These are phyloP conservation scores for Seira sanloemensis DNA, from an alignment of 2,888 invertebrate species.

Conservation along the genomic window DNA sequence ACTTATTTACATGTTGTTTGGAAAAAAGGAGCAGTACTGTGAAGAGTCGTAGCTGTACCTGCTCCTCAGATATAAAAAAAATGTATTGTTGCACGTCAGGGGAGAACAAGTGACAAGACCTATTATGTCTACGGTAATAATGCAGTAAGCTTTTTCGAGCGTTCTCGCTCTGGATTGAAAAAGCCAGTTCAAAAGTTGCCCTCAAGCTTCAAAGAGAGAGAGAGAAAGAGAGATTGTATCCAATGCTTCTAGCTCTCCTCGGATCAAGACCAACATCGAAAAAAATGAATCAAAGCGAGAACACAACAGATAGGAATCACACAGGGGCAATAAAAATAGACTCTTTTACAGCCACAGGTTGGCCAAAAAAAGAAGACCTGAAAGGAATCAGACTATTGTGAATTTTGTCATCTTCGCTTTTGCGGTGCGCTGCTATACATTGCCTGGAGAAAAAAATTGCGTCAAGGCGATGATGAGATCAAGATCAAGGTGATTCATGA, in stretches of 20 bases:
- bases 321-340: too few relatives aligned
- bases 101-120: conserved; percentile 12
- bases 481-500: conserved; percentile 59
- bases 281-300: neutral
- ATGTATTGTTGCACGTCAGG: conserved; percentile 13
- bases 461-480: too few relatives aligned
- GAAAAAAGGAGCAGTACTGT: conserved; percentile 16
- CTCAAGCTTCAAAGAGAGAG: too few relatives aligned
- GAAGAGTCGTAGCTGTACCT: conserved; percentile 5
- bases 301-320: neutral
- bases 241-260: neutral
- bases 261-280: neutral
- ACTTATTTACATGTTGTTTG: conserved; percentile 28
- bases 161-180: conserved; percentile 10
- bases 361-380: too few relatives aligned
- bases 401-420: conserved; percentile 5
- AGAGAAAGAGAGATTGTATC: too few relatives aligned
- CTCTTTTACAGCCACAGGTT: too few relatives aligned
- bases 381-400: neutral
- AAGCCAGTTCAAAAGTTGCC: neutral
- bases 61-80: neutral
- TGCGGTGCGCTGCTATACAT: too few relatives aligned
- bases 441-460: too few relatives aligned
- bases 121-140: conserved; percentile 58
- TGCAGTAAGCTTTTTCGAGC: conserved; percentile 55